Evolutionary conservation across 2,888 invertebrate species (phyloP).

Genomic region (Drosophila hamatofila): DNA sequence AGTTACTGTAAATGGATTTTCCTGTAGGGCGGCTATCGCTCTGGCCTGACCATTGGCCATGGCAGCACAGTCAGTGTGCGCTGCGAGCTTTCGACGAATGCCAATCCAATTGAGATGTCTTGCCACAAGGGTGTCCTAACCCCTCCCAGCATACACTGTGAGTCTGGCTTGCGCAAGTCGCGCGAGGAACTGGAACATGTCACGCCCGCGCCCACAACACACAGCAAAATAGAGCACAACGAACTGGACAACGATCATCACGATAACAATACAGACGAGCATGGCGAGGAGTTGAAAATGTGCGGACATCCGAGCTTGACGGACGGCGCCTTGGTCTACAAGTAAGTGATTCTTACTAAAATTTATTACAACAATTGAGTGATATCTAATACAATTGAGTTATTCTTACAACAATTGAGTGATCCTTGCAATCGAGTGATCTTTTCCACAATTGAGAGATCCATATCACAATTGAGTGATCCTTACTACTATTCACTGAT

Average conservation of each 20-base stretch:
- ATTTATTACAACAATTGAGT: conserved; percentile 86
- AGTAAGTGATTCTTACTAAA: conserved; percentile 83
- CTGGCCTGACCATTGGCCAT: conserved; percentile 92
- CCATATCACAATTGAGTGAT: no score
- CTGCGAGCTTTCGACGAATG: conserved; percentile 87
- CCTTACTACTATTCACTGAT: conserved; percentile 25
- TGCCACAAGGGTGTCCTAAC: conserved; percentile 83
- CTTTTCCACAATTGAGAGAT: conserved; percentile 85
- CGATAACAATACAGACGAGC: conserved; percentile 76
- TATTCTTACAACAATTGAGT: conserved; percentile 86
- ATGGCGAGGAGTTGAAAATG: conserved; percentile 75
- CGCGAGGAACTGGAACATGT: conserved; percentile 79
- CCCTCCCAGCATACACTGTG: conserved; percentile 83
- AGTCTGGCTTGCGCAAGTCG: conserved; percentile 82
- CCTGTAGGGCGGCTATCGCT: conserved; percentile 89
- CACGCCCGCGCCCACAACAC: conserved; percentile 43
- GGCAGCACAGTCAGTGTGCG: conserved; percentile 91
- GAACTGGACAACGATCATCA: conserved; percentile 70
- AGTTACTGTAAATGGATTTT: not conserved
- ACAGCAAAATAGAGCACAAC: conserved; percentile 62
- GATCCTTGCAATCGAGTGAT: no score
- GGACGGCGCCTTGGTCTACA: conserved; percentile 91
- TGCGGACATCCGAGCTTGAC: conserved; percentile 87
- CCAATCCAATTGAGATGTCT: conserved; percentile 85
- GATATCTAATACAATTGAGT: conserved; percentile 6